Percentiles rank a stretch among this genome's conserved stretches.
These are phyloP conservation scores for Zosterops hypoxanthus DNA, from an alignment of 2,113 vertebrate genomes.

Conservation along the genomic window DNA sequence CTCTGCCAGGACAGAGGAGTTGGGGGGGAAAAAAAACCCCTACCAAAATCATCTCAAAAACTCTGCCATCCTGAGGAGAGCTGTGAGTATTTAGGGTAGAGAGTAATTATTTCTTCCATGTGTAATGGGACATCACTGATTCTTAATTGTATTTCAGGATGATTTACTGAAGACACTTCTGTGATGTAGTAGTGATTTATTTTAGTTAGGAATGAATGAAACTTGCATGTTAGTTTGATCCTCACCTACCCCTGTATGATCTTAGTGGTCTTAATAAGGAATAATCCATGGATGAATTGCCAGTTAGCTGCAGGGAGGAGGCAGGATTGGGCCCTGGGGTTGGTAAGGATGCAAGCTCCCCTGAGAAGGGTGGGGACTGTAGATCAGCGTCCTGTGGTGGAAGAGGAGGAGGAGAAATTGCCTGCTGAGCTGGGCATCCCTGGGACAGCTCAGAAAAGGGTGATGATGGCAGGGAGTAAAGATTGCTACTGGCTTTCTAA, in stretches of 20 bases:
- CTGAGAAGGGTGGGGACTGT: not conserved
- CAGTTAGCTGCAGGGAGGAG: not conserved
- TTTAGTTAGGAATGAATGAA: not conserved
- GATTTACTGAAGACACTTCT: not conserved
- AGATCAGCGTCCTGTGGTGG: not conserved
- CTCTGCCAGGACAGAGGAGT: not conserved
- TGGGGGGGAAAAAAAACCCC: accelerated
- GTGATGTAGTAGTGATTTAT: not conserved
- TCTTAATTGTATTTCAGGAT: not conserved
- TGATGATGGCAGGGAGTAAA: not conserved
- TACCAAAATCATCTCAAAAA: accelerated
- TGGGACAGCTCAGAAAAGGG: not conserved
- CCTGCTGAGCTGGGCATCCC: not conserved
- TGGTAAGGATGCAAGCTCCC: not conserved
- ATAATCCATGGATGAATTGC: not conserved
- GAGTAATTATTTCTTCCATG: not conserved
- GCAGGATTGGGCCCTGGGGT: not conserved
- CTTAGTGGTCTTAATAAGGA: not conserved
- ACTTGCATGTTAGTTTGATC: not conserved
- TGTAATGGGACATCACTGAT: not conserved
- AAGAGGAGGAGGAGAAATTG: not conserved
- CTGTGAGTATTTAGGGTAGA: not conserved
- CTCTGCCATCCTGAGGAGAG: not conserved
- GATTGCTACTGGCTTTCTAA: not conserved
- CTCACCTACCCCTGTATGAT: not conserved